Conservation (phyloP, 2,888 invertebrate genomes). For the Biston stratarius region DNA sequence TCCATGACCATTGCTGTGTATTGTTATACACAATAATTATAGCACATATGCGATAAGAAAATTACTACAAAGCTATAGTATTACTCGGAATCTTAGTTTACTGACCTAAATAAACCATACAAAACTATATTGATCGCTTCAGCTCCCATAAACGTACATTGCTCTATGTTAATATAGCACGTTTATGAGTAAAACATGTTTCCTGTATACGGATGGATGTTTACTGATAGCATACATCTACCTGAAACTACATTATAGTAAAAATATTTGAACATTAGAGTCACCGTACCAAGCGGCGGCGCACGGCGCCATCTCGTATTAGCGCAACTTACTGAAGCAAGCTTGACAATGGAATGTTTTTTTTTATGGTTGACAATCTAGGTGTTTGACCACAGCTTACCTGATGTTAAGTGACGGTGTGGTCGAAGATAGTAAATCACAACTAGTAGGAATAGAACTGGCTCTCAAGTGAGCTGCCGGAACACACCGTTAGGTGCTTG, state of each 20-base stretch:
- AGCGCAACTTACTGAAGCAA: too few species aligned
- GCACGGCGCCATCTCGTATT: slow-evolving; percentile 47
- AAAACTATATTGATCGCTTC: slow-evolving; percentile 11
- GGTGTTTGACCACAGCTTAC: too few species aligned
- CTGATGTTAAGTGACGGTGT: too few species aligned
- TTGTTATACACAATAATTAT: neutral
- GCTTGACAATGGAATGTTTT: too few species aligned
- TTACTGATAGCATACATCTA: slow-evolving; percentile 25
- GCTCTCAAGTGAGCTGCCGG: too few species aligned
- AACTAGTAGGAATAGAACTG: too few species aligned
- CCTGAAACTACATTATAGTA: slow-evolving; percentile 32
- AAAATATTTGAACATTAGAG: slow-evolving; percentile 48
- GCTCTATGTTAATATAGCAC: too few species aligned
- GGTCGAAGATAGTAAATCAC: too few species aligned
- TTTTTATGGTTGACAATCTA: too few species aligned
- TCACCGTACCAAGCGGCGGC: slow-evolving; percentile 1
- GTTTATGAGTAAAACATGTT: slow-evolving; percentile 7
- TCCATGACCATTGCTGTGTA: too few species aligned
- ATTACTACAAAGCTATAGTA: neutral
- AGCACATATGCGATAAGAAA: neutral
- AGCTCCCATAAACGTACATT: neutral
- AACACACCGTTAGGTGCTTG: too few species aligned
- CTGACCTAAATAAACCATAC: neutral
- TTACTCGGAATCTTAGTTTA: neutral
- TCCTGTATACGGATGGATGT: slow-evolving; percentile 18